Evolutionary conservation across 1,140 invertebrate species (phyloP), one percentile per base, ranked within the genome.

Genomic region (Drosophila lacteicornis): DNA sequence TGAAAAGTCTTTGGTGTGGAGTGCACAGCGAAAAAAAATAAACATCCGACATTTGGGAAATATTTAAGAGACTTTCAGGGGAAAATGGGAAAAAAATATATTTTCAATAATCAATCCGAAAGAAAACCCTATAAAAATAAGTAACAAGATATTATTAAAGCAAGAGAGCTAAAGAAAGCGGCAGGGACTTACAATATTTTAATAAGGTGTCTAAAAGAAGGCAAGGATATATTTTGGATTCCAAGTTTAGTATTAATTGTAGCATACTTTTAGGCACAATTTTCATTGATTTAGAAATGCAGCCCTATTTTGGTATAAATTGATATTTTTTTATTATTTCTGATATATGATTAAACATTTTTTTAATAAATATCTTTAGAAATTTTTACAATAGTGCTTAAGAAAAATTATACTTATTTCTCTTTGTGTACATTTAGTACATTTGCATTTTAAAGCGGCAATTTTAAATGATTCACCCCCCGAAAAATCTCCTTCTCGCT

Each of bases 401-500:
- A 7, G 17, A 13, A 36, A 3, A 11, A 11, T 4, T 13, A 12
- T 30, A 4, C 1, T 8, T 42, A 0, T 61, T 9, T 60, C 0
- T 13, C 9, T 38, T 3, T 38, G 22, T 46, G 12, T 13, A n/a
- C 38, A 30, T 47, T 38, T 33, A 47, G 17, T 40, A 15, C n/a
- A n/a, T 45, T 66, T 53, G 36, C 36, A 58, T 70, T 49, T 71
- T 49, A 58, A 57, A 58, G 15, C 17, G 25, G 33, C 30, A 73
- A 50, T 74, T 56, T 45, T 56, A 27, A 73, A 50, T 59, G 47
- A 69, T 61, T 80, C 56, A 50, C 53, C 53, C 36, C 8, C 17
- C 62, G 1, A 2, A 63, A 73, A 56, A 55, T 94, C 19, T 30
- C 70, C 40, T 57, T 40, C 49, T 69, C 50, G 15, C 55, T 91